Conservation (phyloP, 30 jellyfish, hydroid and myxozoan species). For the Nemopilema nomurai region DNA sequence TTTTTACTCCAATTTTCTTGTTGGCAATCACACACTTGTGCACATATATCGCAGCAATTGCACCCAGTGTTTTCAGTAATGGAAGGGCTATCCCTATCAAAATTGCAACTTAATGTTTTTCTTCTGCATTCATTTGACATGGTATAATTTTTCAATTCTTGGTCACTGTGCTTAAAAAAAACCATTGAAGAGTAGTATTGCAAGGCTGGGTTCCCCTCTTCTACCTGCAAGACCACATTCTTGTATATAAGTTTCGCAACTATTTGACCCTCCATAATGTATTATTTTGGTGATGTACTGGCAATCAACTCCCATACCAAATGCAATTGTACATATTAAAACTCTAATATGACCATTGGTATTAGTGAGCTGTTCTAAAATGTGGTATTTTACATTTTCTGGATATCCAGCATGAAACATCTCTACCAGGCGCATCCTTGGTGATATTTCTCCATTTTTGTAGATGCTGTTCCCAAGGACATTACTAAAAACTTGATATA, state of each 20-base stretch:
- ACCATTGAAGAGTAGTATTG: too few species aligned
- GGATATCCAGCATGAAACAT: conserved; percentile 1
- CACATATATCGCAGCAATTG: too few species aligned
- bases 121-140: too few species aligned
- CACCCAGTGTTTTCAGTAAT: too few species aligned
- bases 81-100: too few species aligned
- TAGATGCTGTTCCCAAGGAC: conserved; percentile 7
- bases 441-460: not conserved
- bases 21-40: too few species aligned
- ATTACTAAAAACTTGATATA: not conserved
- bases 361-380: not conserved
- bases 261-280: not conserved
- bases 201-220: too few species aligned
- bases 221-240: not conserved
- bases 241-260: not conserved
- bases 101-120: too few species aligned
- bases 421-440: not conserved
- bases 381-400: conserved; percentile 10
- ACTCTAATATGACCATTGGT: conserved; percentile 15
- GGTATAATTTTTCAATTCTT: too few species aligned
- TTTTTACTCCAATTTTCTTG: too few species aligned
- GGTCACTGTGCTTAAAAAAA: too few species aligned
- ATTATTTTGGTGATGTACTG: not conserved
- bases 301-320: not conserved
- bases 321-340: conserved; percentile 7